phyloP scores from a whole-genome alignment of 2,888 invertebrate genomes.

The Salticus scenicus region DNA sequence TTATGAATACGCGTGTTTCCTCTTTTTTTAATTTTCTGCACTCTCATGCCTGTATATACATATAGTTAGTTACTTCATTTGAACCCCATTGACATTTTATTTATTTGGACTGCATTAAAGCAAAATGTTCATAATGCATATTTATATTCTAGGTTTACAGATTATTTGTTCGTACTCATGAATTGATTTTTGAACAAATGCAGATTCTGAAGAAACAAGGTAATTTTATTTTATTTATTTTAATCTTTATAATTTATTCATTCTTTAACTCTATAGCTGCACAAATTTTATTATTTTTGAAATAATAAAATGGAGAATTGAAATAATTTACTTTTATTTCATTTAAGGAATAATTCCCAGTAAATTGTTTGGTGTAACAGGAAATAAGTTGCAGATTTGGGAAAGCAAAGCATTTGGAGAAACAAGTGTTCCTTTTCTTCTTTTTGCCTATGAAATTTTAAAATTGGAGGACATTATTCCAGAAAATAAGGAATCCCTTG shows the following conservation, averaged over 20 bases:
- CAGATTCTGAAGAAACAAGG: not conserved
- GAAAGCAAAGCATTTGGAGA: constrained; percentile 5
- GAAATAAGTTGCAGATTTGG: constrained; percentile 19
- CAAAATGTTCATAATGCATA: too few relatives aligned
- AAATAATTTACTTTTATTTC: too few relatives aligned
- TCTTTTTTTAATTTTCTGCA: too few relatives aligned
- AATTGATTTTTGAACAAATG: constrained; percentile 16
- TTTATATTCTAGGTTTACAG: constrained; percentile 42
- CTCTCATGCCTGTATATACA: too few relatives aligned
- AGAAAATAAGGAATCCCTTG: not conserved
- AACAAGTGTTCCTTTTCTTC: constrained; percentile 15
- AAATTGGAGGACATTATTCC: not conserved
- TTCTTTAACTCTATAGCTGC: too few relatives aligned
- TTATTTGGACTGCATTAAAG: too few relatives aligned
- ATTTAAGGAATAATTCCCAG: constrained; percentile 1
- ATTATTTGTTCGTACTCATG: constrained; percentile 38
- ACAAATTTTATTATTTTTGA: too few relatives aligned
- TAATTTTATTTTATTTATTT: constrained; percentile 12
- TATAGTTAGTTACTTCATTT: too few relatives aligned
- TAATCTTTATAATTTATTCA: not conserved
- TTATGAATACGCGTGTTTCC: too few relatives aligned
- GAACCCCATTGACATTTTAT: too few relatives aligned
- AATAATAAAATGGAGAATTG: too few relatives aligned
- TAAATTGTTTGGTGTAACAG: not conserved
- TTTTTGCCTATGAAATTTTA: not conserved